phyloP scores from a whole-genome alignment of 2,888 invertebrate species.

The Melanchra persicariae region DNA sequence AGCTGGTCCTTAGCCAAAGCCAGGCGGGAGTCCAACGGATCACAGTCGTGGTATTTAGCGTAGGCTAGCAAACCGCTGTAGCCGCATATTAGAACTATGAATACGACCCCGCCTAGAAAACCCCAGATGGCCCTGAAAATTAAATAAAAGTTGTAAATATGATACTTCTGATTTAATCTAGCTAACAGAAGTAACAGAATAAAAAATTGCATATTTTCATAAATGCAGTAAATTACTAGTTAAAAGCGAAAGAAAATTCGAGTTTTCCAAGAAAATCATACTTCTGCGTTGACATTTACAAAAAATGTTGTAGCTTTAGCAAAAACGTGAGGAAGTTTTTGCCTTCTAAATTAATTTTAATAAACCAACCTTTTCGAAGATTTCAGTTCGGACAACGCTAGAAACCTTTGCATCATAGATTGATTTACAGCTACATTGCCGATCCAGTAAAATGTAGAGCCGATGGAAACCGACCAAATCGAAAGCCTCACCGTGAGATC shows the following conservation, averaged over 20 bases:
- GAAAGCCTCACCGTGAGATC: slow-evolving; percentile 94
- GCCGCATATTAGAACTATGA: slow-evolving; percentile 92
- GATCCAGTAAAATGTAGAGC: slow-evolving; percentile 93
- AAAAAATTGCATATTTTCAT: background rate
- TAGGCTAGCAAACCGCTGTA: slow-evolving; percentile 94
- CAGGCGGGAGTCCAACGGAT: slow-evolving; percentile 93
- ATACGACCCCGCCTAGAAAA: slow-evolving; percentile 92
- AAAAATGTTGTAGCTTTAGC: too few relatives aligned
- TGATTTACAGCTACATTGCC: slow-evolving; percentile 94
- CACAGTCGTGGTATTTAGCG: slow-evolving; percentile 94
- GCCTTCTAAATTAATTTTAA: background rate
- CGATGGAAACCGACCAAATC: slow-evolving; percentile 93
- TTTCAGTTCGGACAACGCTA: slow-evolving; percentile 92
- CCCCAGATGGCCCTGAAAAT: slow-evolving; percentile 92
- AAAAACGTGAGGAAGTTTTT: background rate
- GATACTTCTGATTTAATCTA: too few relatives aligned
- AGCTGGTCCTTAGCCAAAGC: slow-evolving; percentile 95
- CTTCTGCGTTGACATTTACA: background rate
- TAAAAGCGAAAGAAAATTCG: too few relatives aligned
- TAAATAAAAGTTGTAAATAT: background rate
- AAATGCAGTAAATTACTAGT: too few relatives aligned
- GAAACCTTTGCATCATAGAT: slow-evolving; percentile 94
- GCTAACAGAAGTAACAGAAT: too few relatives aligned
- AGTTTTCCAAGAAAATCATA: too few relatives aligned
- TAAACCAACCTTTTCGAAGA: slow-evolving; percentile 90